A percentile compares a stretch with the other conserved stretches of the same genome.
Evolutionary conservation across 2,888 invertebrate genomes (phyloP).

Genomic region (Microplitis manilae): DNA sequence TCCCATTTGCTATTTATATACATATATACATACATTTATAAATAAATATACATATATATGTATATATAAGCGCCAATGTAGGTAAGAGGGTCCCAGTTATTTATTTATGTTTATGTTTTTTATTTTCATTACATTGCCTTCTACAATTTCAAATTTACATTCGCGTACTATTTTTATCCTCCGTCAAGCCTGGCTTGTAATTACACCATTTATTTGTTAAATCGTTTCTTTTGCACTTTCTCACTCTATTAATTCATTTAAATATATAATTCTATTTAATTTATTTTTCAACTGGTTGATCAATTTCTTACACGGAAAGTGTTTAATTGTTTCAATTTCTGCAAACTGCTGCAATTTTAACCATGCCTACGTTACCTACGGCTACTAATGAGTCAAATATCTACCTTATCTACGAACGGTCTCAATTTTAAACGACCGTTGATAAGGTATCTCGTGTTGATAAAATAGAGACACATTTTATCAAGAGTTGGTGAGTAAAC

Average conservation of each 20-base stretch:
- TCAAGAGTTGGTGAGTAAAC: too few species aligned
- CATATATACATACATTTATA: neutral
- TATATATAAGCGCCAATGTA: neutral
- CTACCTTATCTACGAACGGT: neutral
- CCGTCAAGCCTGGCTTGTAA: neutral
- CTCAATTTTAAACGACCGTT: neutral
- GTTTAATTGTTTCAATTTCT: too few species aligned
- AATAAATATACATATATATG: neutral
- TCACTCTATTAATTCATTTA: neutral
- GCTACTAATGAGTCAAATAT: neutral
- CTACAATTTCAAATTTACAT: neutral
- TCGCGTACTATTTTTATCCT: neutral
- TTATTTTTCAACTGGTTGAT: too few species aligned
- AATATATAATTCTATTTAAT: neutral
- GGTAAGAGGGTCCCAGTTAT: neutral
- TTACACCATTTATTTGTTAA: neutral
- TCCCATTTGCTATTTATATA: constrained; percentile 1
- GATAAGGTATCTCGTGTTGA: neutral
- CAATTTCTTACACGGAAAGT: too few species aligned
- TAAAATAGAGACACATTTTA: constrained; percentile 8
- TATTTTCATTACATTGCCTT: neutral
- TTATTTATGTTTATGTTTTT: neutral
- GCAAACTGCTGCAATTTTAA: too few species aligned
- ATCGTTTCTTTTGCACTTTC: neutral
- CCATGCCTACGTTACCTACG: neutral